phyloP scores from a whole-genome alignment of 2,113 vertebrate species.

The Ctenomys sociabilis region DNA sequence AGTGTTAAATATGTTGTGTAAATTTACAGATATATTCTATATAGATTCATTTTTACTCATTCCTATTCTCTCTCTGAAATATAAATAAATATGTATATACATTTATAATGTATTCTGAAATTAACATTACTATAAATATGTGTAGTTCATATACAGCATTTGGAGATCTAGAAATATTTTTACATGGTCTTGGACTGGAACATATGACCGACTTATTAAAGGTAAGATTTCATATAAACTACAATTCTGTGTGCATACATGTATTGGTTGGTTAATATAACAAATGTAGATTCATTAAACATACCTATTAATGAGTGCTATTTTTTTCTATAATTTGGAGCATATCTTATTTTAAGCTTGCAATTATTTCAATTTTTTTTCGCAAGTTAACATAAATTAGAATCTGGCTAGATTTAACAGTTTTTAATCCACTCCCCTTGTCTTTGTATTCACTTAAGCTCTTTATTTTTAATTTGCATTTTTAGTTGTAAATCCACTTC shows the following conservation, averaged over 20 bases:
- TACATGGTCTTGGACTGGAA: conserved; percentile 92
- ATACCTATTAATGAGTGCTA: conserved; percentile 6
- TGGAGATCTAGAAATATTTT: conserved; percentile 91
- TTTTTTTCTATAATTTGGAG: conserved; percentile 47
- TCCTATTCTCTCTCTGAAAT: conserved; percentile 32
- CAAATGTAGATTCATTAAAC: conserved; percentile 31
- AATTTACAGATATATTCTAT: conserved; percentile 20
- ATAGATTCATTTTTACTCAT: not conserved
- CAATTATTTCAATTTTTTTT: conserved; percentile 13
- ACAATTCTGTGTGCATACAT: not conserved
- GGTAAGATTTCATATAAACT: conserved; percentile 82
- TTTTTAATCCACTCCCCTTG: not conserved
- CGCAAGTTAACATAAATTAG: conserved; percentile 30
- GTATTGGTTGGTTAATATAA: conserved; percentile 43
- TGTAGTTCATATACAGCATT: conserved; percentile 87
- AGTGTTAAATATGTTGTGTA: not conserved
- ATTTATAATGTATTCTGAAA: conserved; percentile 67
- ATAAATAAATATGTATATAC: conserved; percentile 26
- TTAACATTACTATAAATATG: conserved; percentile 75
- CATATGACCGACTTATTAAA: conserved; percentile 87
- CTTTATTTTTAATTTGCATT: not conserved
- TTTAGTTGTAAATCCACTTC: not conserved
- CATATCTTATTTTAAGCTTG: conserved; percentile 17
- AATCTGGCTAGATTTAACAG: not conserved
- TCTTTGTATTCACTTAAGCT: not conserved